Base-by-base conservation (phyloP, 92 coral and sea anemone species). In the Meandrina meandrites region DNA sequence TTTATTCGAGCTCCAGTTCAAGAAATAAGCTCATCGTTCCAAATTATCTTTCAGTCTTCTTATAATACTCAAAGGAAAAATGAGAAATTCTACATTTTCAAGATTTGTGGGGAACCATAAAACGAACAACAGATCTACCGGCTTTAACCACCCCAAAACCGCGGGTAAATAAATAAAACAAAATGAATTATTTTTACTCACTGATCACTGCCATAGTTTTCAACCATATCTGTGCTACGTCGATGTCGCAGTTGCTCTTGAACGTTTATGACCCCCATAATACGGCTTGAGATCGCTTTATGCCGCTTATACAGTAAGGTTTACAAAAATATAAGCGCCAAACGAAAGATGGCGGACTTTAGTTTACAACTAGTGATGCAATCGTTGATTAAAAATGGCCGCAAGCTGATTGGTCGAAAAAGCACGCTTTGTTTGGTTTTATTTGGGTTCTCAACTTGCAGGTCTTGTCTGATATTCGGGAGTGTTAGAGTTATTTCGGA, bases 241-340 rank as follows among this genome's bases (percentile, higher is more conserved):
- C 98, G 93, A 81, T 94, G 93, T 66, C 95, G 90, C 19, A 93
- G 79, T 47, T 91, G 94, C 30, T 87, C 98, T 21, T 77, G 83
- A 32, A 94, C 85, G 82, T 94, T 90, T 74, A 94, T 80, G 18
- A 94, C 98, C 9, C 96, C 98, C 98, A 94, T 94, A 24, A 28
- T 64, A 70, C 31, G 27, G 31, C 16, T 5, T 19, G 21, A 70
- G 73, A 78, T 58, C 76, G 22, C 62, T 79, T 30, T 30, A 16
- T 27, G 31, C 27, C 70, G 31, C 48, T 31, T 22, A 17, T 31
- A 28, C 34, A 60, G 62, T 64, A 27, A n/a, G 21, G 81, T 84
- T 45, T 76, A 30, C 80, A 34, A 35, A 75, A 27, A 19, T 35
- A 62, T 3, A 24, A 66, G 57, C 50, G 64, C 82, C 85, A 56